Conservation (phyloP, 2,888 invertebrate genomes). For the Agrilus cyanescens region DNA sequence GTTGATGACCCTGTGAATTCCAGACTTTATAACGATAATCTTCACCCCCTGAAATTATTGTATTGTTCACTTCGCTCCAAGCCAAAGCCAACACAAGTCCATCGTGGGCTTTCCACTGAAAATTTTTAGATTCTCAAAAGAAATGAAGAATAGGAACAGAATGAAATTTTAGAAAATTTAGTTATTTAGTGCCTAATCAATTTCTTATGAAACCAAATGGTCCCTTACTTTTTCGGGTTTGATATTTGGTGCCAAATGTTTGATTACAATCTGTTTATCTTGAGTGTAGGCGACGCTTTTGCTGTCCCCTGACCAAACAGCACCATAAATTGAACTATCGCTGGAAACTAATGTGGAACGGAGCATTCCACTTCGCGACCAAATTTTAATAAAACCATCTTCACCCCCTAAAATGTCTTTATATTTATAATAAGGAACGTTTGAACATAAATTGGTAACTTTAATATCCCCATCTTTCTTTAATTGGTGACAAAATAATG, state of each 20-base stretch:
- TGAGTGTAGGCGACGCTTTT: constrained; percentile 58
- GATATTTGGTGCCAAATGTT: constrained; percentile 60
- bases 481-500: too few species aligned
- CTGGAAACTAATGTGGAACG: constrained; percentile 78
- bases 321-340: constrained; percentile 68
- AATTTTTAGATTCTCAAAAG: constrained; percentile 16
- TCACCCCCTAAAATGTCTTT: constrained; percentile 67
- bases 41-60: constrained; percentile 92
- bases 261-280: constrained; percentile 53
- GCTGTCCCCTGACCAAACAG: constrained; percentile 71
- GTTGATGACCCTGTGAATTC: constrained; percentile 81
- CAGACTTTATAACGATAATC: constrained; percentile 79
- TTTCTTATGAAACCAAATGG: too few species aligned
- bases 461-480: too few species aligned
- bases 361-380: constrained; percentile 92
- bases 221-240: constrained; percentile 53
- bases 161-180: too few species aligned
- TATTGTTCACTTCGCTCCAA: constrained; percentile 88
- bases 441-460: too few species aligned
- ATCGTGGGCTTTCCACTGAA: constrained; percentile 94
- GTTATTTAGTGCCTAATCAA: too few species aligned
- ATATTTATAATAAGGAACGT: too few species aligned
- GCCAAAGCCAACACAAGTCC: constrained; percentile 81
- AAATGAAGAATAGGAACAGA: too few species aligned
- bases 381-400: constrained; percentile 92